Evolutionary conservation across 2,113 vertebrate species (phyloP), one percentile per base, ranked within the genome.

Genomic region (Eretmochelys imbricata): DNA sequence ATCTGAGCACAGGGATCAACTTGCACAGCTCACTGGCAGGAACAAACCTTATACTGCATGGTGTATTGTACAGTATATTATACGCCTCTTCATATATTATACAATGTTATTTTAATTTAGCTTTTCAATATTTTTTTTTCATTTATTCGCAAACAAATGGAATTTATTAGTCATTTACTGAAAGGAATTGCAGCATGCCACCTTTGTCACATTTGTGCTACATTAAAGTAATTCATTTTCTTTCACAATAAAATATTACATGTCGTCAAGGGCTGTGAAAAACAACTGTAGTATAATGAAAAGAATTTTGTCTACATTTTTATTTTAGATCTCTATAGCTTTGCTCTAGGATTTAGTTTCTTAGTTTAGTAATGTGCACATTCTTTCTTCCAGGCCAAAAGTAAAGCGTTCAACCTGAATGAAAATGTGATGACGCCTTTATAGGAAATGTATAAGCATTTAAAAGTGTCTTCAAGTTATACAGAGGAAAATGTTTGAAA

Each of bases 371-470:
- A 72, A 75, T 53, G 46, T 4, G 46, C 5, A n/a, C 16, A 35
- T n/a, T 4, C 79, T 80, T 85, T 20, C 27, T 48, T 62, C 16
- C 59, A 90, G 12, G 12, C 80, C n/a, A 97, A 87, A 97, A 92
- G n/a, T 65, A 80, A 94, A 91, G 53, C 19, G 80, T 16, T 59
- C 50, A 85, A 93, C 50, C 12, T 51, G 53, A 14, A 93, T 7
- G 80, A 95, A 89, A 88, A 59, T 31, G 81, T 4, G 0, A 3
- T 85, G 65, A 87, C 54, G 69, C 27, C 29, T 90, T 97, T 78
- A 95, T 82, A 62, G 57, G 69, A 95, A 85, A 59, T 31, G 24
- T 79, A 49, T 76, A 96, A 82, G 89, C 81, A 90, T 78, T 94
- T 85, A 31, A 75, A 88, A 90, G 51, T 57, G 4, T 84, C 90